Evolutionary conservation across 2,888 invertebrate species (phyloP).

Genomic region (Omphaloscelis lunosa): DNA sequence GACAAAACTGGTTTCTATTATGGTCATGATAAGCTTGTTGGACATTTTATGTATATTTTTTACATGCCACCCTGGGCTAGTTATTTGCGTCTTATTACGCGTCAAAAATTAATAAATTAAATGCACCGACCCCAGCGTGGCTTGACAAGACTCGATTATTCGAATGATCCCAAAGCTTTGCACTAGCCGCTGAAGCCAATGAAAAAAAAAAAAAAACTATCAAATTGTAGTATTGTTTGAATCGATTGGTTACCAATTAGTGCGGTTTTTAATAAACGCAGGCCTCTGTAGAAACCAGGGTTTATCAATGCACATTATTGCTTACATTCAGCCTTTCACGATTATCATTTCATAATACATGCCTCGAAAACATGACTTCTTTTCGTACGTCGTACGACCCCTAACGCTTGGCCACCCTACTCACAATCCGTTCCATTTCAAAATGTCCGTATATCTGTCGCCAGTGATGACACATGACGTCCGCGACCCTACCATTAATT

Average conservation of each 20-base stretch:
- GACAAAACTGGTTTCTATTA: no score
- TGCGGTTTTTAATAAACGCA: not conserved
- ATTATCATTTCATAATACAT: not conserved
- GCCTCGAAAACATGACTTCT: not conserved
- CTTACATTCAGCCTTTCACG: no score
- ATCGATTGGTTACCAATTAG: not conserved
- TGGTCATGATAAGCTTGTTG: no score
- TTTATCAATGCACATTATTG: not conserved
- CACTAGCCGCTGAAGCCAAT: no score
- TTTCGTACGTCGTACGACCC: not conserved
- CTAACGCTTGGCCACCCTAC: constrained; percentile 26
- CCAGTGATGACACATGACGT: constrained; percentile 88
- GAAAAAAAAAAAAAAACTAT: not conserved
- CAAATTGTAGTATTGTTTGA: not conserved
- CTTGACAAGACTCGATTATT: no score
- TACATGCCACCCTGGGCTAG: not conserved
- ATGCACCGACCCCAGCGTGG: no score
- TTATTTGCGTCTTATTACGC: not conserved
- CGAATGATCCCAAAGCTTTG: no score
- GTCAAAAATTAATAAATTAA: not conserved
- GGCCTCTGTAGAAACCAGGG: not conserved
- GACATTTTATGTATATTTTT: not conserved
- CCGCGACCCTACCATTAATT: constrained; percentile 72
- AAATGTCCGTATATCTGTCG: constrained; percentile 84
- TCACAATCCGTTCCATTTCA: constrained; percentile 79